Conservation (phyloP, 2,113 vertebrate genomes). For the Calonectris borealis region DNA sequence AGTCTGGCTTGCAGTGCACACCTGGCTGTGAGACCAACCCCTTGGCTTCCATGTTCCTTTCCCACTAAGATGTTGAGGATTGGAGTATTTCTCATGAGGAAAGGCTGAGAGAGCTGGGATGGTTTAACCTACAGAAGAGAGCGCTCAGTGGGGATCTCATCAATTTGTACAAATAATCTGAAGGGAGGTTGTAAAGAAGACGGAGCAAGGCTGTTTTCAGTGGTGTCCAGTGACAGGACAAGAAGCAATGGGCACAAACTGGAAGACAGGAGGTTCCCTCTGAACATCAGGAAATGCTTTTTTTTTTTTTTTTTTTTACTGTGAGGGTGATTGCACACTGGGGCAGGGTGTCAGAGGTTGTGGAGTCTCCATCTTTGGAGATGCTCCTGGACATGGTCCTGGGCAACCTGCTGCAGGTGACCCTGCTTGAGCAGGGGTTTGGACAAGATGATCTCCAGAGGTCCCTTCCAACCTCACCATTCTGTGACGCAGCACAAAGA, state of each 20-base stretch:
- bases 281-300: background rate
- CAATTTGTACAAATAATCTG: background rate
- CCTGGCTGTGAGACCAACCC: background rate
- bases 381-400: background rate
- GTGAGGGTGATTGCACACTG: background rate
- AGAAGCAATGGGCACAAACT: background rate
- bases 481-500: background rate
- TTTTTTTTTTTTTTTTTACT: background rate
- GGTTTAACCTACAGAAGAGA: background rate
- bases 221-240: background rate
- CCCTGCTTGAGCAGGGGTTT: background rate
- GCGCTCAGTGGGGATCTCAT: background rate
- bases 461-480: background rate
- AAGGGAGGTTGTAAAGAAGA: background rate
- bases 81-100: background rate
- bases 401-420: background rate
- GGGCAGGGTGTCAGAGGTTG: background rate
- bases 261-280: background rate
- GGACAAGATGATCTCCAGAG: background rate
- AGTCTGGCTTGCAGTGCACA: background rate
- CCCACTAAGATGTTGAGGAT: background rate
- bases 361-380: background rate
- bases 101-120: background rate
- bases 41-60: background rate
- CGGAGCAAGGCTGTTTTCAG: background rate